Evolutionary conservation across 2,888 invertebrate species (phyloP), one percentile per base, ranked within the genome.

Genomic region (Noctua janthe): DNA sequence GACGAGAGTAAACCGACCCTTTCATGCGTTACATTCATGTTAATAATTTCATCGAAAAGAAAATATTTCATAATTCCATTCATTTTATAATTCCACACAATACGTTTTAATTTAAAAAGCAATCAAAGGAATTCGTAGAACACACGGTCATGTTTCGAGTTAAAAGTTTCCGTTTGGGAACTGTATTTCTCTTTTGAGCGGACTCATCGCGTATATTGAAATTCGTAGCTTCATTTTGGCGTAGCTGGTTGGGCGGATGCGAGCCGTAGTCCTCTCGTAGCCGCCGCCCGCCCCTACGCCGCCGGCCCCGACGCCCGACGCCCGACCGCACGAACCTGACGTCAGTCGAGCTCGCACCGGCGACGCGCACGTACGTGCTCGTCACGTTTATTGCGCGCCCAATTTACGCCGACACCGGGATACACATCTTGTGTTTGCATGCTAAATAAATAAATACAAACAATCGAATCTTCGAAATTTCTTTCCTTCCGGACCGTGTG

Each of bases 231-330:
- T 89, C 86, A 91, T 93, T 94, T 94, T 92, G 90, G 92, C 94
- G 95, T 96, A 96, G 96, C 94, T 91, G 92, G 90, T 92, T 94
- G 96, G 95, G 96, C 95, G 95, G 96, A 92, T 92, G 93, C 91
- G 92, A 92, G 90, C 90, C 93, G 94, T 95, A 94, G 95, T 92
- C 91, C 89, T 90, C 90, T 90, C 94, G 94, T 94, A 94, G 95
- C 90, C 92, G 90, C 92, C 93, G 92, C 92, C 92, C 90, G 91
- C 91, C 91, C 91, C 90, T 91, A 91, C 88, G 87, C 91, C 83
- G 87, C 90, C 88, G 86, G 90, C 92, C 89, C 90, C 90, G 89
- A 86, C 90, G 87, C 89, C 90, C 90, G 89, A 86, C 90, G 87
- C 87, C 87, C 86, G 88, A 88, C 17, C 81, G 67, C 51, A 47